phyloP scores from a whole-genome alignment of 2,113 vertebrate genomes.

The Morone chrysops region DNA sequence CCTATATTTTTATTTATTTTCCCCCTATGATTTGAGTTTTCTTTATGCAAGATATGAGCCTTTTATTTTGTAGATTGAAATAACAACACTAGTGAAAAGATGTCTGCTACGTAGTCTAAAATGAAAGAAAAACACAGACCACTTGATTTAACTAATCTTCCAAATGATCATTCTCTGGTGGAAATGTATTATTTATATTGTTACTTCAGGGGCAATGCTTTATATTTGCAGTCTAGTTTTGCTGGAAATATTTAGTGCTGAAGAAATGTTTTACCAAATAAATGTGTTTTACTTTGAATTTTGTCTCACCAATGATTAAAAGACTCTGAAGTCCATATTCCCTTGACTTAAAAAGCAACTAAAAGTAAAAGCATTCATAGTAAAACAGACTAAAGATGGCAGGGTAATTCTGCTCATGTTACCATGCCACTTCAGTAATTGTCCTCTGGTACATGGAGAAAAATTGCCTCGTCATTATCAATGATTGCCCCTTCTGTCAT shows the following conservation, averaged over 20 bases:
- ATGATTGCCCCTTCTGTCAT: slow-evolving; percentile 47
- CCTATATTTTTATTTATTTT: not conserved
- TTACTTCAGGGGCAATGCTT: not conserved
- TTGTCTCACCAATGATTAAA: not conserved
- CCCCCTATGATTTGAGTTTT: not conserved
- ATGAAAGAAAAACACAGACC: not conserved
- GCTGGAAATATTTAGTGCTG: slow-evolving; percentile 7
- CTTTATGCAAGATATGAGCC: not conserved
- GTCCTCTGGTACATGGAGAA: slow-evolving; percentile 36
- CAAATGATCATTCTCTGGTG: not conserved
- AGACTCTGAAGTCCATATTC: not conserved
- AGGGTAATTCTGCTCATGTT: slow-evolving; percentile 36
- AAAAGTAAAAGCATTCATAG: not conserved
- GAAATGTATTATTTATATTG: slow-evolving; percentile 24
- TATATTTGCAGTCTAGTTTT: slow-evolving; percentile 6
- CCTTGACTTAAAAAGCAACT: not conserved
- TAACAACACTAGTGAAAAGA: not conserved
- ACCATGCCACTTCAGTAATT: slow-evolving; percentile 29
- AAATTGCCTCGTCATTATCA: slow-evolving; percentile 60
- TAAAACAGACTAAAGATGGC: slow-evolving; percentile 6
- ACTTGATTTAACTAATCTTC: not conserved
- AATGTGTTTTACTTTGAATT: slow-evolving; percentile 11
- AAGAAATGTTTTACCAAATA: not conserved
- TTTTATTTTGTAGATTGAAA: not conserved
- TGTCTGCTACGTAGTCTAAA: not conserved